Conservation (phyloP, 1,140 invertebrate genomes). For the Drosophila asahinai region DNA sequence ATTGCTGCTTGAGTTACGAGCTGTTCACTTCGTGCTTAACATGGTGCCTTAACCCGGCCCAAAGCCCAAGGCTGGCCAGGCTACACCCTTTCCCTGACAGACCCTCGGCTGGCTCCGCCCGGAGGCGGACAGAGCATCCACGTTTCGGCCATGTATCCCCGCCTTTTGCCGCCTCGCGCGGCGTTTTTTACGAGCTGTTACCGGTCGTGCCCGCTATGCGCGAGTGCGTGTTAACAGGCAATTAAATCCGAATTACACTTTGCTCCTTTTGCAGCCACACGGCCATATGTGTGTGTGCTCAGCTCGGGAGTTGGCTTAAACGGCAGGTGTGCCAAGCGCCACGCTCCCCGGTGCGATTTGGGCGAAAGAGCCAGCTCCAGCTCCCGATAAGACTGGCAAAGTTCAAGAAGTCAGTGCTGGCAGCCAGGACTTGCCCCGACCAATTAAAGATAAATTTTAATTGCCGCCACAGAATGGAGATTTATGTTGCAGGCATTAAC, state of each 20-base stretch:
- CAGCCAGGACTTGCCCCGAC: conserved; percentile 44
- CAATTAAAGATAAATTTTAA: conserved; percentile 82
- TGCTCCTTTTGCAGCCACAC: conserved; percentile 56
- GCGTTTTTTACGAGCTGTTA: conserved; percentile 75
- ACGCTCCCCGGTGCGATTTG: conserved; percentile 58
- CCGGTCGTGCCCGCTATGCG: conserved; percentile 69
- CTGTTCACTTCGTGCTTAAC: conserved; percentile 75
- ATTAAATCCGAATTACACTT: conserved; percentile 83
- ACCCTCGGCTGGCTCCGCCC: no score
- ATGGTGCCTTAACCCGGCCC: conserved; percentile 48
- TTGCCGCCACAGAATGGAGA: conserved; percentile 73
- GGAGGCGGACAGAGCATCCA: conserved; percentile 10
- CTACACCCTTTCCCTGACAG: no score
- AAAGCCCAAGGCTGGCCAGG: conserved; percentile 10
- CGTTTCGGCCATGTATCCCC: conserved; percentile 6
- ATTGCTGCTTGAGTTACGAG: conserved; percentile 76
- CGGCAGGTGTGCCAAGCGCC: conserved; percentile 70
- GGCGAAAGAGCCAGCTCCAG: background rate
- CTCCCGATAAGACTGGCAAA: conserved; percentile 64
- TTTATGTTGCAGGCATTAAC: conserved; percentile 64
- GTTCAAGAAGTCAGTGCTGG: conserved; percentile 56
- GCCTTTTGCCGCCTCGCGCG: conserved; percentile 34
- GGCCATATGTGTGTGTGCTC: background rate
- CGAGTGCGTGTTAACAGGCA: conserved; percentile 82
- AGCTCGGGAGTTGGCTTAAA: conserved; percentile 44